phyloP scores from a whole-genome alignment of 2,797 vertebrate species.

The Philypnodon macrostomus region DNA sequence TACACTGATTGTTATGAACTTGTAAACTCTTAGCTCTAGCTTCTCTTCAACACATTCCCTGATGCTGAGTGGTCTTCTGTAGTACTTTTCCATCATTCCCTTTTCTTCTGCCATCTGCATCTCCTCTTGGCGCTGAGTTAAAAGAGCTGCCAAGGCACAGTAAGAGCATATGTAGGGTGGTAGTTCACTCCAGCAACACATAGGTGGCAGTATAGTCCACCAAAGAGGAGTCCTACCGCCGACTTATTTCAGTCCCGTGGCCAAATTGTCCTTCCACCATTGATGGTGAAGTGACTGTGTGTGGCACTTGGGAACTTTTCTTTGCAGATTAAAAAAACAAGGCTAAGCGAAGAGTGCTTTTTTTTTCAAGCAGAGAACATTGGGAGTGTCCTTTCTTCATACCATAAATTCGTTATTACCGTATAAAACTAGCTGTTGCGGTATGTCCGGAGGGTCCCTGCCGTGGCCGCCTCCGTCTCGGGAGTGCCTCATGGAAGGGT shows the following conservation, averaged over 20 bases:
- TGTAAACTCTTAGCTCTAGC: conserved; percentile 71
- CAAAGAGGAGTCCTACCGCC: conserved; percentile 30
- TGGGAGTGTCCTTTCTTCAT: conserved; percentile 74
- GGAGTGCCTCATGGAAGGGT: conserved; percentile 80
- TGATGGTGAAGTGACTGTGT: conserved; percentile 45
- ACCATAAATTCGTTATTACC: conserved; percentile 98
- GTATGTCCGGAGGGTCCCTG: conserved; percentile 76
- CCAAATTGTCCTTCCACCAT: conserved; percentile 21
- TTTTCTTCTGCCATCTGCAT: conserved; percentile 59
- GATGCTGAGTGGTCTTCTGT: conserved; percentile 34
- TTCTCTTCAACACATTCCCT: conserved; percentile 54
- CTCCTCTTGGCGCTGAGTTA: conserved; percentile 38
- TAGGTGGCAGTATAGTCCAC: conserved; percentile 40
- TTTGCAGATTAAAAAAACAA: conserved; percentile 57
- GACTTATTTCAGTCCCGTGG: conserved; percentile 18
- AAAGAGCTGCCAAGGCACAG: conserved; percentile 61
- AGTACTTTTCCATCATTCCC: conserved; percentile 60
- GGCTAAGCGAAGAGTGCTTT: conserved; percentile 51
- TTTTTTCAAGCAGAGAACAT: conserved; percentile 38
- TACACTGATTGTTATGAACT: conserved; percentile 70
- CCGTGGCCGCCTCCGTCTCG: conserved; percentile 70
- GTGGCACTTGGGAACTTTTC: conserved; percentile 66
- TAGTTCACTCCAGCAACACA: too few relatives aligned
- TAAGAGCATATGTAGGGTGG: too few relatives aligned
- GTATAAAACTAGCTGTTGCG: conserved; percentile 84